Evolutionary conservation across 2,797 vertebrate genomes (phyloP).

Genomic region (Acrossocheilus wenchowensis): DNA sequence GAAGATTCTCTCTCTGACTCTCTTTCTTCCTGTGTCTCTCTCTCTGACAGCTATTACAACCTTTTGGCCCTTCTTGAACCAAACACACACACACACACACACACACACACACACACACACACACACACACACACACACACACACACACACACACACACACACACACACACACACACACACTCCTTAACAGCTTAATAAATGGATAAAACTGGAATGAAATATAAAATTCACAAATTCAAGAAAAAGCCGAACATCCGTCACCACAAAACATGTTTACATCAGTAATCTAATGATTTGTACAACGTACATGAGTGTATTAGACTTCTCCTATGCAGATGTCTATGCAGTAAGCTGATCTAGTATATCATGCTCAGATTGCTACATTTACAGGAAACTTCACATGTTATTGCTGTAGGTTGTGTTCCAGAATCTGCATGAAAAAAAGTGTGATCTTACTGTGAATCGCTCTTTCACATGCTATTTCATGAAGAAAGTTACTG

Average conservation of each 20-base stretch:
- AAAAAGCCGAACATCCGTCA: not conserved
- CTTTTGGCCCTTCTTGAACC: conserved; percentile 45
- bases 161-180: conserved; percentile 41
- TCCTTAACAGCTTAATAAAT: not conserved
- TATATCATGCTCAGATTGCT: not conserved
- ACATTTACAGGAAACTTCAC: not conserved
- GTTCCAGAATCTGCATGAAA: not conserved
- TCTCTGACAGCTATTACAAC: conserved; percentile 43
- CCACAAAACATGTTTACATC: not conserved
- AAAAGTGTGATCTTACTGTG: not conserved
- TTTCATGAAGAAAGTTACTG: not conserved
- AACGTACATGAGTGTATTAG: not conserved
- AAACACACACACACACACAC: conserved; percentile 60
- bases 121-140: not conserved
- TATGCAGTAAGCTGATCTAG: not conserved
- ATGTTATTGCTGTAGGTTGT: not conserved
- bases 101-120: conserved; percentile 36
- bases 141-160: conserved; percentile 49
- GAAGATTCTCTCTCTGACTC: conserved; percentile 67
- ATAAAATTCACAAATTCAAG: not conserved
- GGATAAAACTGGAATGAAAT: not conserved
- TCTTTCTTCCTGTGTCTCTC: conserved; percentile 14
- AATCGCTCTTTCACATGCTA: not conserved
- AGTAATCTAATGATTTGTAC: not conserved
- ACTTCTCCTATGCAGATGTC: not conserved